Base-by-base conservation (phyloP, 2,113 vertebrate genomes). In the Oenanthe melanoleuca region DNA sequence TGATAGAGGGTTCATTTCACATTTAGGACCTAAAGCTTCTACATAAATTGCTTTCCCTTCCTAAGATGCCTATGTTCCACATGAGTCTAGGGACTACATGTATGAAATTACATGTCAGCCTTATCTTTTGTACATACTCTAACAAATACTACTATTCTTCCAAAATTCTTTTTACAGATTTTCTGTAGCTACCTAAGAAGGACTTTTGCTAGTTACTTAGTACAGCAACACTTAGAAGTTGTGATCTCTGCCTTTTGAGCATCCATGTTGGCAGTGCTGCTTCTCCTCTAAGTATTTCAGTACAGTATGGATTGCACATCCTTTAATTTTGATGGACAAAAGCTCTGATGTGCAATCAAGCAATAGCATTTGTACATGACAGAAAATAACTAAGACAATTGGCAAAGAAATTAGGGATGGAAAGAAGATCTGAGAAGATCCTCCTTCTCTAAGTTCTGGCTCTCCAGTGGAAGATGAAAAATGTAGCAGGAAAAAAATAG, bases 1-100 rank as follows among this genome's bases (percentile, higher is more conserved):
- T 65, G 80, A 86, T 0, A 85, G 66, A 40, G 23, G 9, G 40
- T 73, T 95, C 92, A 77, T 70, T 91, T 82, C 88, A 86, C 47
- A 77, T 89, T 78, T 86, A 75, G 63, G 86, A 96, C 80, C 73
- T 92, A 55, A 92, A 92, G 50, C 34, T 87, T 83, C 82, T 61
- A 73, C 5, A 85, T 31, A 81, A 91, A 91, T 82, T 7, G 83
- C 67, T 64, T 73, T 70, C 29, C 55, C 33, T 89, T 89, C 57
- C 50, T 26, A 70, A 44, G 42, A 57, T 47, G 56, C 29, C 31
- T 33, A 44, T 42, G 50, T 75, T 81, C 42, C 63, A 45, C 14
- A 28, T 3, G 14, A 34, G 12, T 42, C 42, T 77, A 57, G 52
- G 31, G 45, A 80, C 84, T 14, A 19, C 4, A 79, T 18, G n/a